Evolutionary conservation across 2,113 vertebrate genomes (phyloP).

Genomic region (Anhinga rufa): DNA sequence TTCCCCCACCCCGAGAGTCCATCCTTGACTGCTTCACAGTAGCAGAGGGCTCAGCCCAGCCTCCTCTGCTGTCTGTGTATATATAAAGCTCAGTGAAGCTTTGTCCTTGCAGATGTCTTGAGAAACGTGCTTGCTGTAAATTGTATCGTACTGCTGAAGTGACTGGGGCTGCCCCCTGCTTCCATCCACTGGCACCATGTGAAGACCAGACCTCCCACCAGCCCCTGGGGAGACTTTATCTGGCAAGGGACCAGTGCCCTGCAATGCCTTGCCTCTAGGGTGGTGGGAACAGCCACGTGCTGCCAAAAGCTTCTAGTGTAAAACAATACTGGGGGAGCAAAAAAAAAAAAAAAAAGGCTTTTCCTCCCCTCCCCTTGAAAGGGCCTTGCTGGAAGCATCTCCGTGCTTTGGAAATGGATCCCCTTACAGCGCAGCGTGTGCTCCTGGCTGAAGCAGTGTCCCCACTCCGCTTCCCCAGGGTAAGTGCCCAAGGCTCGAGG

Average conservation of each 20-base stretch:
- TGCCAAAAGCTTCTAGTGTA: not conserved
- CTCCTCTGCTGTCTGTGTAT: not conserved
- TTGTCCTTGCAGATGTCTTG: constrained; percentile 5
- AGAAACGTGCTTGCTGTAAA: constrained; percentile 42
- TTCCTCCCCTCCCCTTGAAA: not conserved
- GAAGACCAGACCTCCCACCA: not conserved
- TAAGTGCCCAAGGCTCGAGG: not conserved
- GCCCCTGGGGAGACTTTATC: not conserved
- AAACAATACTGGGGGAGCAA: not conserved
- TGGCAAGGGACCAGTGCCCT: not conserved
- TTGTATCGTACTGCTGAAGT: not conserved
- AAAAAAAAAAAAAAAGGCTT: not conserved
- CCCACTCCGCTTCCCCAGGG: not conserved
- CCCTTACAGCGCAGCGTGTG: rapidly evolving
- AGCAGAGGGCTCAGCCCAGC: not conserved
- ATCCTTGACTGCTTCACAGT: not conserved
- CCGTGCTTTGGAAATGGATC: not conserved
- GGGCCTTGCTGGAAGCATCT: not conserved
- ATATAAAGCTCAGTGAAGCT: not conserved
- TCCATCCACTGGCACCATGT: not conserved
- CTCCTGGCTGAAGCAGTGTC: not conserved
- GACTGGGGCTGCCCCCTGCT: not conserved
- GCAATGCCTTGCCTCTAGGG: not conserved
- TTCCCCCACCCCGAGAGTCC: not conserved
- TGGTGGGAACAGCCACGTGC: not conserved